Evolutionary conservation across 2,797 vertebrate species (phyloP).

Genomic region (Fundulus diaphanus): DNA sequence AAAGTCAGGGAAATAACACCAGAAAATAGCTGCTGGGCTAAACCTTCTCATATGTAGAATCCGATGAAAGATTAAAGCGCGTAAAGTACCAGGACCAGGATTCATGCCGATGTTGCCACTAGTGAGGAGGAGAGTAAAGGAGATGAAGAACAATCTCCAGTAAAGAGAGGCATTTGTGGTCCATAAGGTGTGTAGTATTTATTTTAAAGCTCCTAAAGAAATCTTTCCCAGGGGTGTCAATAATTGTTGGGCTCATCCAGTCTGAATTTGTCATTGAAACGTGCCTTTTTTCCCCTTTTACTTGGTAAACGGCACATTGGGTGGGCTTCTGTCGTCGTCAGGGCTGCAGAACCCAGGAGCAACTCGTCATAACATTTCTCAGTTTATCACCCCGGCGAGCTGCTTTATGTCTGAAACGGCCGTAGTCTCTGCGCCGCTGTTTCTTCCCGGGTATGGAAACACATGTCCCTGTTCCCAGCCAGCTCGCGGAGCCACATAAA

Average conservation of each 20-base stretch:
- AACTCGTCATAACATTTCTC: conserved; percentile 63
- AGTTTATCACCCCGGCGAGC: conserved; percentile 60
- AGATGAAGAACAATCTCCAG: not conserved
- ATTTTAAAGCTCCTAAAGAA: not conserved
- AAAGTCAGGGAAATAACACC: too few relatives aligned
- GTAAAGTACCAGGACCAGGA: not conserved
- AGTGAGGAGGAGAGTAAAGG: too few relatives aligned
- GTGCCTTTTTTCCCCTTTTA: conserved; percentile 39
- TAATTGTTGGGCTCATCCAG: not conserved
- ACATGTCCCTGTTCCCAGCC: conserved; percentile 30
- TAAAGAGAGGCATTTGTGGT: not conserved
- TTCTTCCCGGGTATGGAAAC: conserved; percentile 46
- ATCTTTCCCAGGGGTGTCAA: not conserved
- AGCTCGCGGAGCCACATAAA: conserved; percentile 36
- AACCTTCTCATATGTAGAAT: too few relatives aligned
- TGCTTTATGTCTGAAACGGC: conserved; percentile 65
- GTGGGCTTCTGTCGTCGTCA: conserved; percentile 62
- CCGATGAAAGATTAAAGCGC: not conserved
- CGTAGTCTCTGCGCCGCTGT: conserved; percentile 46
- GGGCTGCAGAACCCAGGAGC: conserved; percentile 50
- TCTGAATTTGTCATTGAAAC: conserved; percentile 21
- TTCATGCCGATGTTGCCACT: not conserved
- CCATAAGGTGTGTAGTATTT: not conserved
- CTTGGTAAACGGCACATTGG: conserved; percentile 40
- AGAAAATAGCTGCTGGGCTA: too few relatives aligned